Evolutionary conservation across 1,140 invertebrate species (phyloP), one percentile per base, ranked within the genome.

Genomic region (Lasaia peninsularis): DNA sequence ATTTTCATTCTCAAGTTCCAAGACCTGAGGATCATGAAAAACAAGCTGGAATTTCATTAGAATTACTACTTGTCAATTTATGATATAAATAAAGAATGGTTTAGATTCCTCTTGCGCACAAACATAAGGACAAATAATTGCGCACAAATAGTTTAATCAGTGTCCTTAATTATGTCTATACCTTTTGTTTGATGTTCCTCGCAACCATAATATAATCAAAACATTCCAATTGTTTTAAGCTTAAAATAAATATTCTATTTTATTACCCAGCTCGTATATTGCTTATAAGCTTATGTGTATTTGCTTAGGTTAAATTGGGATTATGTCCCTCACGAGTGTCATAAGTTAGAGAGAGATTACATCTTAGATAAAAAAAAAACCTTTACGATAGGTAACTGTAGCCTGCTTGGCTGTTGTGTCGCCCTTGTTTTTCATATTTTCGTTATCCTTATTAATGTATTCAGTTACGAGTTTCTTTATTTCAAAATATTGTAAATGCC

Each of bases 181-280:
- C 16, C 16, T 2, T 40, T 40, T 14, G 21, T 31, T 51, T 24
- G n/a, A 51, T 40, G 16, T 16, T 10, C 16, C 37, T 20, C 37
- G 16, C 10, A 16, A n/a, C 12, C 16, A 18, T 9, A 44, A 4
- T 44, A 11, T 10, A 44, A 44, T 20, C 24, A 28, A 52, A 14
- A 52, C 50, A 52, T 52, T 52, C 50, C 50, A 52, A 3, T 52
- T 52, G 32, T 33, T 31, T 52, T 52, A 52, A 31, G 50, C 50
- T 52, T 32, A 52, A 52, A 16, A 52, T 52, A 10, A 32, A 52
- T 52, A 33, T 44, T 44, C 14, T 44, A 44, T 20, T 40, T 40
- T 44, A 18, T 44, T 18, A 44, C 10, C 16, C 16, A 18, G 40
- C 40, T 44, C 18, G 16, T 44, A 11, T 20, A 44, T 44, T 44